Conservation (phyloP, 2,888 invertebrate genomes). For the Pimpla rufipes region DNA sequence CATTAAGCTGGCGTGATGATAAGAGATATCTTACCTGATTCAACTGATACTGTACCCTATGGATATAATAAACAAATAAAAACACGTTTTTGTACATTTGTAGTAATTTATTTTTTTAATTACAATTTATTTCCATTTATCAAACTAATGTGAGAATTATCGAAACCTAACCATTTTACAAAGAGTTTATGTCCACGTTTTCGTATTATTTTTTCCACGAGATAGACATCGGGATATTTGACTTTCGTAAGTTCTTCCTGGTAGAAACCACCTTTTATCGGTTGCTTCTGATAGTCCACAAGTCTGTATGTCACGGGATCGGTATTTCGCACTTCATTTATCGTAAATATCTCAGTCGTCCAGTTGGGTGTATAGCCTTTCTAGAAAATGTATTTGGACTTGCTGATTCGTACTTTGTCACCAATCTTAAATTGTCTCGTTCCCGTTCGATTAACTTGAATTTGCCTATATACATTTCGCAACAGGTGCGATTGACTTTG, state of each 20-base stretch:
- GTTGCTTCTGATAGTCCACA: constrained; percentile 73
- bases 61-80: constrained; percentile 36
- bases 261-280: constrained; percentile 80
- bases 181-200: constrained; percentile 1
- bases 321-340: constrained; percentile 73
- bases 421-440: background rate
- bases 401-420: constrained; percentile 1
- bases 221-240: constrained; percentile 33
- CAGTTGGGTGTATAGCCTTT: background rate
- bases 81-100: background rate
- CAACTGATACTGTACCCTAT: constrained; percentile 47
- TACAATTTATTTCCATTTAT: constrained; percentile 38
- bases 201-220: background rate
- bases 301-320: constrained; percentile 71
- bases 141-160: constrained; percentile 44
- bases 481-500: constrained; percentile 63
- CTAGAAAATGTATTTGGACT: background rate
- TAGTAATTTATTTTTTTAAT: background rate
- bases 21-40: constrained; percentile 4
- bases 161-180: constrained; percentile 23
- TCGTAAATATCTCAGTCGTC: background rate
- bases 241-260: constrained; percentile 78
- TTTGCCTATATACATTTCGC: background rate
- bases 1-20: constrained; percentile 46
- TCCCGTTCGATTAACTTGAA: background rate